Conservation (phyloP, 1,140 invertebrate genomes). For the Hesperophylax magnus region DNA sequence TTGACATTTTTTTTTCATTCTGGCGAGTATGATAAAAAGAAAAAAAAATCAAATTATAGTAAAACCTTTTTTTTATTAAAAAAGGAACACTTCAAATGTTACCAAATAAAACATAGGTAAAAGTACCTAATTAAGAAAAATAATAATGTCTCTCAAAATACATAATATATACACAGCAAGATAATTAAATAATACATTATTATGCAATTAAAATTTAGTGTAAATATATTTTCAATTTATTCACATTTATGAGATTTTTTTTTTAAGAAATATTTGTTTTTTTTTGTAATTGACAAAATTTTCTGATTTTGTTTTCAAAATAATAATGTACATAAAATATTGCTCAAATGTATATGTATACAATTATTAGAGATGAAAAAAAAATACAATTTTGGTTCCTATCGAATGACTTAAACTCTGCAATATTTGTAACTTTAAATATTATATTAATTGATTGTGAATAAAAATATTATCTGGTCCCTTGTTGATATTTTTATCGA, state of each 20-base stretch:
- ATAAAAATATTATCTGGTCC: background rate
- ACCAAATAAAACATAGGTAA: background rate
- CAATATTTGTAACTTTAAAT: conserved; percentile 53
- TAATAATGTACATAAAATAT: conserved; percentile 48
- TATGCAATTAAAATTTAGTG: background rate
- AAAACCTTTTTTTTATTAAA: background rate
- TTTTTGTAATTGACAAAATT: background rate
- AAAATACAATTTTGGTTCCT: conserved; percentile 51
- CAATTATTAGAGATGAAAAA: conserved; percentile 34
- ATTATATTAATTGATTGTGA: conserved; percentile 14
- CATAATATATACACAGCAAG: background rate
- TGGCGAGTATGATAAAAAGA: background rate
- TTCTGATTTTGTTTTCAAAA: background rate
- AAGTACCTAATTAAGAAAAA: background rate
- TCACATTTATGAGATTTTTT: background rate
- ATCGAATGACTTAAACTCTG: conserved; percentile 48
- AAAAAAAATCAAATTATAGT: background rate
- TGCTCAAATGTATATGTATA: conserved; percentile 58
- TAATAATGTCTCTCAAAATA: background rate
- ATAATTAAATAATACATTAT: background rate
- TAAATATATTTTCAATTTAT: background rate
- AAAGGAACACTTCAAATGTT: background rate
- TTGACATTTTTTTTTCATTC: background rate
- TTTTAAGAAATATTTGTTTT: background rate
- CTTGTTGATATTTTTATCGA: too few relatives aligned